Evolutionary conservation across 2,888 invertebrate genomes (phyloP).

Genomic region (Odontomyia ornata): DNA sequence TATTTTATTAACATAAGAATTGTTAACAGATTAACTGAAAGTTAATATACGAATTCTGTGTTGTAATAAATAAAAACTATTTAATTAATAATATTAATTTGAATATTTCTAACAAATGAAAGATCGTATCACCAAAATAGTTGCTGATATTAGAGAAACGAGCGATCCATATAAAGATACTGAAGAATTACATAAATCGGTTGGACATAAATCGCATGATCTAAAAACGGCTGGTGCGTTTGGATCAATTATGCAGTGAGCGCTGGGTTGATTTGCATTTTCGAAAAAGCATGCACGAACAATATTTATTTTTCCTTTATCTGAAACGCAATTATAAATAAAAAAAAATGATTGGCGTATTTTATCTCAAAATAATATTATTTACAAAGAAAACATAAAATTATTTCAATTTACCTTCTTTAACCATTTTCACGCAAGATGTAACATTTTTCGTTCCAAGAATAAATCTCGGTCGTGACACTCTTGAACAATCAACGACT

Average conservation of each 20-base stretch:
- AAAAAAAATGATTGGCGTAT: no score
- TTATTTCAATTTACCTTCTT: constrained; percentile 19
- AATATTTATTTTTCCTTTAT: neutral
- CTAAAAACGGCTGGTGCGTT: neutral
- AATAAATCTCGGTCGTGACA: constrained; percentile 12
- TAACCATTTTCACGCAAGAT: constrained; percentile 37
- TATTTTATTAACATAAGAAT: no score
- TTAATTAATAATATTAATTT: no score
- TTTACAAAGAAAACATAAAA: neutral
- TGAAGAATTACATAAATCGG: constrained; percentile 26
- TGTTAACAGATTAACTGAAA: no score
- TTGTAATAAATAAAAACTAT: no score
- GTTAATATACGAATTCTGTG: no score
- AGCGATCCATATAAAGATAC: neutral
- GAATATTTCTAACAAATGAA: neutral
- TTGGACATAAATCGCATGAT: constrained; percentile 18
- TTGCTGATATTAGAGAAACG: neutral
- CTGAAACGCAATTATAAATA: no score
- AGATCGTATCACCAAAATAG: neutral
- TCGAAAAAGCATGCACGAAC: constrained; percentile 28
- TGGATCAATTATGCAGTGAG: constrained; percentile 32
- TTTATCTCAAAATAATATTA: neutral
- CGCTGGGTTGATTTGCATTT: constrained; percentile 1
- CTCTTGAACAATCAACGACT: constrained; percentile 9
- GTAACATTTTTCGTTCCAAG: constrained; percentile 23